Base-by-base conservation (phyloP, 2,888 invertebrate genomes). In the Nomada hirtipes region DNA sequence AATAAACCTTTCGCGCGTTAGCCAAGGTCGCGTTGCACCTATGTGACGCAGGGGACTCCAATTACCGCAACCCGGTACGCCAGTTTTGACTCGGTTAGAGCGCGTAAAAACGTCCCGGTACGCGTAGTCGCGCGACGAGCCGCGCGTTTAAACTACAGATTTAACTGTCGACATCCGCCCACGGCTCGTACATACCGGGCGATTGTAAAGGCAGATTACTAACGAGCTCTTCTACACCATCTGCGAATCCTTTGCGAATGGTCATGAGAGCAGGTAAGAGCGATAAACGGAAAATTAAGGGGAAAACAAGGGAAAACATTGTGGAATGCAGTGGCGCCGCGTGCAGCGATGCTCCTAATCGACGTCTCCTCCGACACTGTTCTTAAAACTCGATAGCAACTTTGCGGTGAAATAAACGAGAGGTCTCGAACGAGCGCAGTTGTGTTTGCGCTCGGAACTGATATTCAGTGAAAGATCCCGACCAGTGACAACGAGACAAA, bases 401-500 rank as follows among this genome's bases (percentile, higher is more conserved):
- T 18, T 11, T n/a, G 36, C 15, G 1, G 36, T 13, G 1, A 36
- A 26, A 36, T 4, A 20, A 23, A 10, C 36, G 2, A 10, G 29
- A 11, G 4, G 29, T 9, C 3, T 2, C 2, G 36, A 36, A 29
- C 4, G 36, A 9, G 59, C 29, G 20, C 29, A 29, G 26, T 55
- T 42, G 29, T n/a, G 29, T 9, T 7, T 7, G 68, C 68, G 72
- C 23, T 55, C 52, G 64, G 9, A 20, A 72, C 36, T 57, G 65
- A 77, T 60, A 71, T 72, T 67, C 65, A 70, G 76, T n/a, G 69
- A 74, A 76, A 67, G 71, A 69, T 74, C 52, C 60, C 55, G 67
- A 23, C 65, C 90, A 88, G 90, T 90, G 92, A 92, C 91, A 91
- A 90, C 87, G 89, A 89, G 90, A 92, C 88, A 89, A 91, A 91